Evolutionary conservation across 2,888 invertebrate genomes (phyloP).

Genomic region (Pandemis corylana): DNA sequence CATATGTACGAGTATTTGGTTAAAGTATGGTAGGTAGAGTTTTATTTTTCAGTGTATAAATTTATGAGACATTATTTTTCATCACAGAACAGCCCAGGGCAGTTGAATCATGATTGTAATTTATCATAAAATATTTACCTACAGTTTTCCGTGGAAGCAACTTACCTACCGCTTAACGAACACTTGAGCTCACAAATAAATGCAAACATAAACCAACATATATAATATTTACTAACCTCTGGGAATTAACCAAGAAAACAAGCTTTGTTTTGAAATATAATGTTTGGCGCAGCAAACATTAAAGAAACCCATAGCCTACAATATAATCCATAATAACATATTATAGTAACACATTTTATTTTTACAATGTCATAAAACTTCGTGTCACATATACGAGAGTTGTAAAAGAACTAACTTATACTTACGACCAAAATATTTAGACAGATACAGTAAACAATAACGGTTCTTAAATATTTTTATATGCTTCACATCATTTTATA

Average conservation of each 20-base stretch:
- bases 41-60: neutral
- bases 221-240: neutral
- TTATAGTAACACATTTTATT: neutral
- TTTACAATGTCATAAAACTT: slow-evolving; percentile 30
- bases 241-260: neutral
- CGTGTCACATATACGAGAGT: slow-evolving; percentile 14
- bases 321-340: too few species aligned
- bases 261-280: neutral
- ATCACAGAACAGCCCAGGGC: neutral
- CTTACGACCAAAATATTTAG: neutral
- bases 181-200: neutral
- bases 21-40: neutral
- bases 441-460: neutral
- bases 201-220: neutral
- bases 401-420: slow-evolving; percentile 12
- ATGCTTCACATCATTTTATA: neutral
- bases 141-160: neutral
- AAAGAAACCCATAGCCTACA: too few species aligned
- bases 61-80: neutral
- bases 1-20: neutral
- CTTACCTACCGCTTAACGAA: neutral
- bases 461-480: neutral
- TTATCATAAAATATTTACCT: neutral
- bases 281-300: neutral
- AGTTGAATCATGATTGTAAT: neutral